Evolutionary conservation across 2,797 vertebrate species (phyloP).

Genomic region (Malacoraja senta): DNA sequence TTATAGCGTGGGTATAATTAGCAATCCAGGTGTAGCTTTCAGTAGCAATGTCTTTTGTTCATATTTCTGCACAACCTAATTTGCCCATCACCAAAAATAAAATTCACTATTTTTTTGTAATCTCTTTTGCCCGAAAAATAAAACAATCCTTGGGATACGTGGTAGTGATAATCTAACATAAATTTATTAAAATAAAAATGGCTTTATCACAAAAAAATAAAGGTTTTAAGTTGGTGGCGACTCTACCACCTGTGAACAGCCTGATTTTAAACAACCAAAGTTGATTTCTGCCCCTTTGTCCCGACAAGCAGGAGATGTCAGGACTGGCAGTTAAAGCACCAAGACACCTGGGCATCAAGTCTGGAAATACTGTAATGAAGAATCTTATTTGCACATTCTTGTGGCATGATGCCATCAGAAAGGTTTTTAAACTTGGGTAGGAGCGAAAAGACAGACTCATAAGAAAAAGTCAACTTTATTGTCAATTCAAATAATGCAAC

Average conservation of each 20-base stretch:
- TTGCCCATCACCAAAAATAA: background rate
- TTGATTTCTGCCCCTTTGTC: background rate
- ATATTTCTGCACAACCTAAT: background rate
- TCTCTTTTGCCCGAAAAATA: background rate
- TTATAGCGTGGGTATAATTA: background rate
- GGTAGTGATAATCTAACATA: background rate
- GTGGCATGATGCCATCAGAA: no score
- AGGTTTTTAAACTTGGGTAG: no score
- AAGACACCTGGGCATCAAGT: no score
- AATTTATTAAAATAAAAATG: background rate
- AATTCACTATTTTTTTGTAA: background rate
- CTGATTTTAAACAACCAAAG: background rate
- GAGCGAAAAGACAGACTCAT: no score
- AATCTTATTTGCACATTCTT: no score
- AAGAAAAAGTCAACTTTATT: no score
- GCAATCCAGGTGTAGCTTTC: background rate
- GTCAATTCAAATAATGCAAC: no score
- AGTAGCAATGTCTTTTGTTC: background rate
- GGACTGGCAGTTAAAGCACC: no score
- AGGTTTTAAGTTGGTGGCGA: background rate
- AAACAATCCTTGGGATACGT: background rate
- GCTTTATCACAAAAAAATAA: background rate
- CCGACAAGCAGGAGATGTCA: no score
- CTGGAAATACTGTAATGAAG: no score
- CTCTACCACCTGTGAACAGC: background rate